These are phyloP conservation scores for Pelecanus crispus DNA, from an alignment of 2,113 vertebrate genomes.

Conservation along the genomic window DNA sequence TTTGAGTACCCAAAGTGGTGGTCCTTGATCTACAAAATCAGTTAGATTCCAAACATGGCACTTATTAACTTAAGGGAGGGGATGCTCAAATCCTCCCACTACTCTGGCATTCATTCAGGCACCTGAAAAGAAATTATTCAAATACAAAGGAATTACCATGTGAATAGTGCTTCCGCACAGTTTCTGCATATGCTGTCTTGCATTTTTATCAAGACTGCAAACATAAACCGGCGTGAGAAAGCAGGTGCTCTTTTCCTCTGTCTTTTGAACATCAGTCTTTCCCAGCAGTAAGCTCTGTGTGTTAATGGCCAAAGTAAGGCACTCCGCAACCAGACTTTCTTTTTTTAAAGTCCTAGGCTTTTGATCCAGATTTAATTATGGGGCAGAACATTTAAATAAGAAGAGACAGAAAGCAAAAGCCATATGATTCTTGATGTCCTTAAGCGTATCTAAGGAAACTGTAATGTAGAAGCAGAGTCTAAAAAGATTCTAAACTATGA, in stretches of 20 bases:
- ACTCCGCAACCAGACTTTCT: constrained; percentile 39
- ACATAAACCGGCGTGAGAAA: constrained; percentile 75
- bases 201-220: constrained; percentile 76
- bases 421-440: constrained; percentile 11
- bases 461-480: neutral
- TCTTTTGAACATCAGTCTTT: constrained; percentile 74
- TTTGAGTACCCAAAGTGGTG: neutral
- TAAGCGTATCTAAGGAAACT: neutral
- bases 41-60: constrained; percentile 32
- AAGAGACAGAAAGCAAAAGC: neutral
- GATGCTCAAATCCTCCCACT: constrained; percentile 47
- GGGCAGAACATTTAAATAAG: constrained; percentile 57
- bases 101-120: constrained; percentile 58
- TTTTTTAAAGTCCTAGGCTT: neutral
- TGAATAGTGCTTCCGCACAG: constrained; percentile 69
- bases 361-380: constrained; percentile 65
- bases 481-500: neutral
- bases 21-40: constrained; percentile 51
- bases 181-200: constrained; percentile 71
- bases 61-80: constrained; percentile 28
- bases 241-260: constrained; percentile 67
- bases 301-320: constrained; percentile 54
- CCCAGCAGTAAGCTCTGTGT: constrained; percentile 61
- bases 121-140: constrained; percentile 78
- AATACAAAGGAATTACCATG: constrained; percentile 77